phyloP scores from a whole-genome alignment of 1,140 invertebrate genomes.

The Eulimnadia texana region DNA sequence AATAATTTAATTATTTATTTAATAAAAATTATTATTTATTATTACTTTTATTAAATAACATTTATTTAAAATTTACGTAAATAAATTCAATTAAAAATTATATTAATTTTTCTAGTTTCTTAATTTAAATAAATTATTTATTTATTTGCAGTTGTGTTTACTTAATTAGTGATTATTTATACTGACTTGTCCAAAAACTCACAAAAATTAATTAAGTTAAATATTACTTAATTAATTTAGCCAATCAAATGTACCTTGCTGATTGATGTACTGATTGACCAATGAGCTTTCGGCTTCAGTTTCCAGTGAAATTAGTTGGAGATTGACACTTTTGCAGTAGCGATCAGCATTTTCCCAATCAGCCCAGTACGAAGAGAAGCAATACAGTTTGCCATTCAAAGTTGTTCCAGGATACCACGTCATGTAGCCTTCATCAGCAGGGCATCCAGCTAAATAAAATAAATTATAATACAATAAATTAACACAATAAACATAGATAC shows the following conservation, averaged over 20 bases:
- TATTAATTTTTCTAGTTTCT: no score
- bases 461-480: background rate
- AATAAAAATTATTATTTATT: no score
- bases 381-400: background rate
- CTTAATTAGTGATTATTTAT: no score
- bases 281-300: background rate
- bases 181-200: no score
- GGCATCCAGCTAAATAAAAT: background rate
- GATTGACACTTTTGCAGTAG: background rate
- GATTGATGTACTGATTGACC: background rate
- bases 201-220: no score
- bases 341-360: background rate
- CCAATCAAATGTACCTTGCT: no score
- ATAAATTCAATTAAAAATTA: no score
- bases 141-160: background rate
- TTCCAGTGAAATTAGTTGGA: background rate
- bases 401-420: background rate
- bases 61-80: no score
- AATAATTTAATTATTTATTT: no score
- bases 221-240: no score
- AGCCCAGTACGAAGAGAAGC: background rate
- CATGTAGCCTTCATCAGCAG: background rate
- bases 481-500: background rate
- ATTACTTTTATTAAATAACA: no score
- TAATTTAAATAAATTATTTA: background rate